These are phyloP conservation scores for Pituophis catenifer DNA, from an alignment of 2,113 vertebrate genomes.

Conservation along the genomic window DNA sequence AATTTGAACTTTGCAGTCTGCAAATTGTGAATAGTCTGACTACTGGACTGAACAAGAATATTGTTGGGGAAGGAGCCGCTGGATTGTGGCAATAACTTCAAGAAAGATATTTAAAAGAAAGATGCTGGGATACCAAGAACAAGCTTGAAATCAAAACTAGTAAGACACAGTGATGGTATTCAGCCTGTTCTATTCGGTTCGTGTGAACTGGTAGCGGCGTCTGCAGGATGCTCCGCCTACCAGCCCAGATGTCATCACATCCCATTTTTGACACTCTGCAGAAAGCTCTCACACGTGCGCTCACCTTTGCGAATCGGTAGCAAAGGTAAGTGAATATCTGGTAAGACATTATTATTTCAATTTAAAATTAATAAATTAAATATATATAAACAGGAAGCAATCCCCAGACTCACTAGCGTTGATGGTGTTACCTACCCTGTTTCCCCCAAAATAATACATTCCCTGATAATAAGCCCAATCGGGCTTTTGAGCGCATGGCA, in stretches of 20 bases:
- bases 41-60: not conserved
- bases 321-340: no score
- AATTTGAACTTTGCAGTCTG: slow-evolving; percentile 31
- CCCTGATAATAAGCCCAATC: no score
- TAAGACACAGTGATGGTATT: not conserved
- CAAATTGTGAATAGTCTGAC: not conserved
- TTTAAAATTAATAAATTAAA: not conserved
- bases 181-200: no score
- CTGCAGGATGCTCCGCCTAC: no score
- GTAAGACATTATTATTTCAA: not conserved
- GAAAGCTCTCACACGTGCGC: no score
- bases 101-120: not conserved
- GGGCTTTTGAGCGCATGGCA: no score
- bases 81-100: not conserved
- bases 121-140: not conserved
- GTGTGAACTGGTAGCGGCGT: no score
- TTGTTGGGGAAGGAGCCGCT: not conserved
- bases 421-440: not conserved
- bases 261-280: no score
- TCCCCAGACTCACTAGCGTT: not conserved
- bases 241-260: no score
- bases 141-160: not conserved
- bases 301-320: no score
- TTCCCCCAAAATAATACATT: no score
- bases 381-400: not conserved